Evolutionary conservation across 2,113 vertebrate genomes (phyloP).

Genomic region (Hepsetus odoe): DNA sequence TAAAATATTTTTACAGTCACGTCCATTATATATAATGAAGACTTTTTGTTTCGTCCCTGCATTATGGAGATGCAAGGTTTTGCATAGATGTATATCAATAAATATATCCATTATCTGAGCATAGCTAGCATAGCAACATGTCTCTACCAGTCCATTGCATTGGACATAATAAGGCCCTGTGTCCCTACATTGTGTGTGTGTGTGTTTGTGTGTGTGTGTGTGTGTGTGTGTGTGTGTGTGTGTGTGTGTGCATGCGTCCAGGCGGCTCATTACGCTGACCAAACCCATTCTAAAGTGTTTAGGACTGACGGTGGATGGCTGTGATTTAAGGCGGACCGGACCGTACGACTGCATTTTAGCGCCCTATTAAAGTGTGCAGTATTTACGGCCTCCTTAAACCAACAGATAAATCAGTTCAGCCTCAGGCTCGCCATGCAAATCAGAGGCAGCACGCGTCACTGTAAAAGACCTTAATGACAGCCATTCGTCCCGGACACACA

Average conservation of each 20-base stretch:
- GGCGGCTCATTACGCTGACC: constrained; percentile 54
- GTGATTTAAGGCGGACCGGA: constrained; percentile 61
- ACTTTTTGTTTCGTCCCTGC: too few relatives aligned
- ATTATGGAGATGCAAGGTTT: too few relatives aligned
- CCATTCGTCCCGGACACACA: constrained; percentile 56
- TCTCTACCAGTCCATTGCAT: too few relatives aligned
- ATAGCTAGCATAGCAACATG: too few relatives aligned
- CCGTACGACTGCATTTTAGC: constrained; percentile 66
- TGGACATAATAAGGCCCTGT: background rate
- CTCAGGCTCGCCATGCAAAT: constrained; percentile 64
- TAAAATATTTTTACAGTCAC: too few relatives aligned
- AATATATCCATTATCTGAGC: too few relatives aligned
- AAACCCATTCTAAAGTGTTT: constrained; percentile 56
- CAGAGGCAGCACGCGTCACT: constrained; percentile 59
- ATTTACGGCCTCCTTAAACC: constrained; percentile 70
- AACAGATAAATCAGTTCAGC: constrained; percentile 65
- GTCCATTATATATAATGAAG: too few relatives aligned
- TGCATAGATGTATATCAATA: too few relatives aligned
- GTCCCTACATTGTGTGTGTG: background rate
- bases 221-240: constrained; percentile 3
- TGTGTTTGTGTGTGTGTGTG: constrained; percentile 6
- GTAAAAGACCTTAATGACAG: constrained; percentile 66
- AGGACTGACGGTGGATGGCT: constrained; percentile 47
- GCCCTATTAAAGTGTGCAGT: constrained; percentile 64
- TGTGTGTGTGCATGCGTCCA: constrained; percentile 35